These are phyloP conservation scores for Sitobion miscanthi DNA, from an alignment of 1,140 invertebrate genomes.

Conservation along the genomic window DNA sequence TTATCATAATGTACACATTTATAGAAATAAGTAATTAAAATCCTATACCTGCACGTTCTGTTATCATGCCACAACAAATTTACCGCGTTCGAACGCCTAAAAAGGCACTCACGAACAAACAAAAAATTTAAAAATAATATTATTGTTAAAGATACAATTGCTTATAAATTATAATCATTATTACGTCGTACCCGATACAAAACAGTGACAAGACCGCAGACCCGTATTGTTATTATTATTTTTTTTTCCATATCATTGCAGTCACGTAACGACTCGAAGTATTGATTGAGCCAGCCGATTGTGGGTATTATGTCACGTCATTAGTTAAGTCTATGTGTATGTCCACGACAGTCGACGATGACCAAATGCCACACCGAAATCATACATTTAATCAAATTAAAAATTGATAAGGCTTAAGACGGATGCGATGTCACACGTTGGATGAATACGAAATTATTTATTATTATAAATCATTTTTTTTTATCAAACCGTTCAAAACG, in stretches of 20 bases:
- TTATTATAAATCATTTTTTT: too few relatives aligned
- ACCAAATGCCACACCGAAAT: background rate
- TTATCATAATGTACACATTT: background rate
- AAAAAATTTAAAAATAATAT: background rate
- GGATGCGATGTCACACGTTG: background rate
- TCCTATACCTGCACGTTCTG: background rate
- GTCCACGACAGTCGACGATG: background rate
- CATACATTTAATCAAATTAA: background rate
- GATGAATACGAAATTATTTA: background rate
- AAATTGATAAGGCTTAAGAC: background rate
- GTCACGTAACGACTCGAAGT: background rate
- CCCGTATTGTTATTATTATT: too few relatives aligned
- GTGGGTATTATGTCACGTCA: constrained; percentile 5
- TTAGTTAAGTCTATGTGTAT: background rate
- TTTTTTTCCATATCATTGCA: background rate
- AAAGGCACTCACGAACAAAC: background rate
- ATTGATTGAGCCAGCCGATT: background rate
- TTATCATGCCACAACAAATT: background rate
- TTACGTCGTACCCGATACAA: background rate
- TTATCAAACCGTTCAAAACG: background rate
- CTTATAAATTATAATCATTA: background rate
- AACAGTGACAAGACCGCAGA: background rate
- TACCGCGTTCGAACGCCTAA: background rate
- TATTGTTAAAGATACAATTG: background rate
- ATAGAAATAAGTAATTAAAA: background rate